These are phyloP conservation scores for Hofmannophila pseudospretella DNA, from an alignment of 2,888 invertebrate species.

Conservation along the genomic window DNA sequence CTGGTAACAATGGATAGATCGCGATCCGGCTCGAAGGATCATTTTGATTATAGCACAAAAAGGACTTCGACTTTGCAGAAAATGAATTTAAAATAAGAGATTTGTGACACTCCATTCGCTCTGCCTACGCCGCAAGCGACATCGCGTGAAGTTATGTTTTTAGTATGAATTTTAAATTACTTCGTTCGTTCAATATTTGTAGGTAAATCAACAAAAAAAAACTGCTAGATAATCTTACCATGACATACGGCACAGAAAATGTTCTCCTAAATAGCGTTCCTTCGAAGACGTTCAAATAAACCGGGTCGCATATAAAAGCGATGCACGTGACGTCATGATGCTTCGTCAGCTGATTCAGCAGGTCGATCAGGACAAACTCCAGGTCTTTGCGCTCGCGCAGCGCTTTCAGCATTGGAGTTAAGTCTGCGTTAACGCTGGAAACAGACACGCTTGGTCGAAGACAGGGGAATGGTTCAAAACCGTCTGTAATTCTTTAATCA, in stretches of 20 bases:
- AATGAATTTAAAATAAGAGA: too few species aligned
- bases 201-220: too few species aligned
- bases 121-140: too few species aligned
- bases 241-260: constrained; percentile 63
- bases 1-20: too few species aligned
- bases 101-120: too few species aligned
- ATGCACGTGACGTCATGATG: constrained; percentile 65
- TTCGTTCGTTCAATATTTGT: too few species aligned
- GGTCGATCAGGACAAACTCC: constrained; percentile 44
- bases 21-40: too few species aligned
- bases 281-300: constrained; percentile 73
- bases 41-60: too few species aligned
- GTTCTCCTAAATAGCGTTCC: constrained; percentile 64
- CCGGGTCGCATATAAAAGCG: constrained; percentile 69
- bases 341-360: constrained; percentile 36
- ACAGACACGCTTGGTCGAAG: neutral
- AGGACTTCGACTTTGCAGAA: too few species aligned
- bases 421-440: constrained; percentile 30
- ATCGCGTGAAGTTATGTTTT: too few species aligned
- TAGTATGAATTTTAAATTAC: too few species aligned
- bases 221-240: too few species aligned
- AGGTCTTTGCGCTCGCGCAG: constrained; percentile 43
- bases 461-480: neutral
- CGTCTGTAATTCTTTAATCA: neutral
- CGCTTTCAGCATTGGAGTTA: constrained; percentile 32